phyloP scores from a whole-genome alignment of 2,888 invertebrate genomes.

The Patella depressa region DNA sequence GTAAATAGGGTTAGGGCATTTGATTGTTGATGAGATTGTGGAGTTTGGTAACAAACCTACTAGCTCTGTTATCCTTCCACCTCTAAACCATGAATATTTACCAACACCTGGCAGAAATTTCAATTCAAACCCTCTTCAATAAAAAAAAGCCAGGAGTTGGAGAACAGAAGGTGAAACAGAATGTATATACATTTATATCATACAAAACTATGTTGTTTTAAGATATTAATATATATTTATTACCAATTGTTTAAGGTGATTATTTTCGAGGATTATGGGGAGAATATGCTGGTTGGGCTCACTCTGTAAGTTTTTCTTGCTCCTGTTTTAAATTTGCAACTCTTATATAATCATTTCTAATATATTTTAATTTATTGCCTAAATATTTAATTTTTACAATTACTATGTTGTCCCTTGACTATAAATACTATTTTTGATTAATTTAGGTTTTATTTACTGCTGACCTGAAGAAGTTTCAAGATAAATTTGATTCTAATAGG shows the following conservation, averaged over 20 bases:
- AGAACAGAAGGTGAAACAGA: too few species aligned
- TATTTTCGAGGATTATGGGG: conserved; percentile 87
- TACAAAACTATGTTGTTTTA: not conserved
- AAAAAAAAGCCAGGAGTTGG: too few species aligned
- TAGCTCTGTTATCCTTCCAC: too few species aligned
- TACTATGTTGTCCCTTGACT: not conserved
- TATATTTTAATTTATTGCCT: too few species aligned
- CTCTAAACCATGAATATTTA: too few species aligned
- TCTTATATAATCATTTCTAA: not conserved
- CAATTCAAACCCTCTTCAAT: too few species aligned
- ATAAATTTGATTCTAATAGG: conserved; percentile 37
- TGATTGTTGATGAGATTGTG: too few species aligned
- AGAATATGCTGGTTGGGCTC: conserved; percentile 93
- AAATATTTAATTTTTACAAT: not conserved
- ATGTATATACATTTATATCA: too few species aligned
- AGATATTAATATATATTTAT: not conserved
- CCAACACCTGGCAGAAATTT: too few species aligned
- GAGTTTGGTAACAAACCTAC: too few species aligned
- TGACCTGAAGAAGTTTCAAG: conserved; percentile 82
- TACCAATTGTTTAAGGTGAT: conserved; percentile 70
- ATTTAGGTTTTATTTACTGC: conserved; percentile 84
- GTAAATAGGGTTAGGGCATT: too few species aligned
- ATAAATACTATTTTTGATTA: conserved; percentile 43
- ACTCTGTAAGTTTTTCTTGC: conserved; percentile 80
- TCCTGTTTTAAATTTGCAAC: not conserved